phyloP scores from a whole-genome alignment of 92 coral and sea anemone species.

The Heteractis magnifica region DNA sequence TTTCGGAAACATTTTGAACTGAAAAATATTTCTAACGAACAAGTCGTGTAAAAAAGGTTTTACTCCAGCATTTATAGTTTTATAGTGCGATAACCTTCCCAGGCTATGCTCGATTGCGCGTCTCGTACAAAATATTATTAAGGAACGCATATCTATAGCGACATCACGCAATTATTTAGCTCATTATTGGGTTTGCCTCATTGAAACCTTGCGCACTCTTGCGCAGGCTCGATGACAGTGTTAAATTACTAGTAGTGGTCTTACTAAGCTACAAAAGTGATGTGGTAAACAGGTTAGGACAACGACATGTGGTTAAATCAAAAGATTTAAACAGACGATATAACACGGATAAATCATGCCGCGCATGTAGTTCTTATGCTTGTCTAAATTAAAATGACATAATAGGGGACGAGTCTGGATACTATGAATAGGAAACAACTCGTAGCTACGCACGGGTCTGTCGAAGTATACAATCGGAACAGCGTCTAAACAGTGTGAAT shows the following conservation, averaged over 20 bases:
- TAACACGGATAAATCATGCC: not conserved
- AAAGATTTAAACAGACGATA: not conserved
- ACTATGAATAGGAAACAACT: not conserved
- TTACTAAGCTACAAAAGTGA: not conserved
- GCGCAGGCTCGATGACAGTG: not conserved
- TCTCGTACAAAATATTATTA: not conserved
- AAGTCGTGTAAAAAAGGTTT: not conserved
- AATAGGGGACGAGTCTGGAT: not conserved
- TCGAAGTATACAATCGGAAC: not conserved
- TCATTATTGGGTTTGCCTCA: no score
- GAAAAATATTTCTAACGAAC: no score
- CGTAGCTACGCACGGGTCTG: not conserved
- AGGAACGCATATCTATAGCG: no score
- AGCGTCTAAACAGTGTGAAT: not conserved
- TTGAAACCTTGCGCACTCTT: not conserved
- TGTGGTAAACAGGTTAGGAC: not conserved
- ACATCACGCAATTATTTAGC: no score
- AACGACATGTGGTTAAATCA: not conserved
- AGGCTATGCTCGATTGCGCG: not conserved
- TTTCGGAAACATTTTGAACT: no score
- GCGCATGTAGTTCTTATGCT: not conserved
- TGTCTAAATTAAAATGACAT: not conserved
- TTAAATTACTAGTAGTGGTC: not conserved
- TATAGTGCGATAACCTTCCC: not conserved
- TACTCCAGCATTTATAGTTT: not conserved